Evolutionary conservation across 2,888 invertebrate species (phyloP).

Genomic region (Chrysomela aeneicollis): DNA sequence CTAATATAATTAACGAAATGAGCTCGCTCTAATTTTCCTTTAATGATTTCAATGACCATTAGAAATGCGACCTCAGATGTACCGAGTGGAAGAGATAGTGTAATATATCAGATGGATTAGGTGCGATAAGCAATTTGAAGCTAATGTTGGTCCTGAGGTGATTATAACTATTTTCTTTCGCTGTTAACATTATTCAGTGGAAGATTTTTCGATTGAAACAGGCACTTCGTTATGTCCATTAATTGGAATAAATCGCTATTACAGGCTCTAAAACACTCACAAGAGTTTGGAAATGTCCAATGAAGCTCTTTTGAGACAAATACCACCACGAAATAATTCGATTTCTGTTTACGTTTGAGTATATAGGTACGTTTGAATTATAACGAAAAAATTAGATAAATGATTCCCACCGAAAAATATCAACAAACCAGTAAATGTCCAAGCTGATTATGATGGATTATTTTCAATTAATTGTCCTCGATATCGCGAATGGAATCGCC

Average conservation of each 20-base stretch:
- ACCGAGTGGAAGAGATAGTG: conserved; percentile 27
- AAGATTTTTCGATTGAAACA: not conserved
- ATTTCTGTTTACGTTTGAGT: no score
- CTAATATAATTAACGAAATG: conserved; percentile 31
- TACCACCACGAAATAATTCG: no score
- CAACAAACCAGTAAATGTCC: no score
- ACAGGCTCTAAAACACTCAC: not conserved
- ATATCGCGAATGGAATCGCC: no score
- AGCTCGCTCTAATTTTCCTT: conserved; percentile 30
- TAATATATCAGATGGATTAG: conserved; percentile 29
- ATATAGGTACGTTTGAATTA: no score
- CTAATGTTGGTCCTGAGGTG: conserved; percentile 12
- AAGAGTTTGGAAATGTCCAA: not conserved
- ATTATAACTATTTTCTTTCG: conserved; percentile 4
- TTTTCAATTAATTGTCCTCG: no score
- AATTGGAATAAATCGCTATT: not conserved
- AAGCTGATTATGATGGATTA: no score
- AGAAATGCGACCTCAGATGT: conserved; percentile 31
- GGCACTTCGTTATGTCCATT: not conserved
- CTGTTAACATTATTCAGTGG: not conserved
- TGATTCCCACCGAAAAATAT: no score
- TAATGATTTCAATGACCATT: conserved; percentile 34
- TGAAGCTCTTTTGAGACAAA: no score
- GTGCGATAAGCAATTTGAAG: conserved; percentile 25
- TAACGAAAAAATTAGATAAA: no score